phyloP scores from a whole-genome alignment of 2,113 vertebrate species.

The Oryzias melastigma region DNA sequence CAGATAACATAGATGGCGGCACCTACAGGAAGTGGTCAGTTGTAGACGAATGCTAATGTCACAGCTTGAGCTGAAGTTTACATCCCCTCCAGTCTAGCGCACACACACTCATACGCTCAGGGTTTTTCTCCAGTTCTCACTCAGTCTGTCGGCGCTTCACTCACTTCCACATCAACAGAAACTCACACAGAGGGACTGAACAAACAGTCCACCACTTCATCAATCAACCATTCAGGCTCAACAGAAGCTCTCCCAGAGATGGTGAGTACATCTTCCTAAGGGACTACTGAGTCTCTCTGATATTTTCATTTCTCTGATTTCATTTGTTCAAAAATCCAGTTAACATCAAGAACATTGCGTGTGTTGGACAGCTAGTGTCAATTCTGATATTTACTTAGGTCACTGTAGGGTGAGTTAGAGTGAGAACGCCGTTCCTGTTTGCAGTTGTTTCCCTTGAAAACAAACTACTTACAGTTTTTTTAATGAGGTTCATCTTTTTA shows the following conservation, averaged over 20 bases:
- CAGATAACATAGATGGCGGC: constrained; percentile 59
- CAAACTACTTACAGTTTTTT: neutral
- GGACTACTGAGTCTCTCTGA: neutral
- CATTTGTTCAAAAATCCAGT: neutral
- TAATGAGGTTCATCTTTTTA: constrained; percentile 9
- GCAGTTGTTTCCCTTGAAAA: no score
- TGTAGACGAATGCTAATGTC: constrained; percentile 40
- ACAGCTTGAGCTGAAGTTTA: constrained; percentile 9
- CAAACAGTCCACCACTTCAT: constrained; percentile 22
- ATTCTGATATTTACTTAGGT: neutral
- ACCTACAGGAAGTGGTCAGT: constrained; percentile 69
- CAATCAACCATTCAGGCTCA: neutral
- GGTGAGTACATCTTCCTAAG: constrained; percentile 68
- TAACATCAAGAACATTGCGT: neutral
- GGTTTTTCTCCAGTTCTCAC: constrained; percentile 16
- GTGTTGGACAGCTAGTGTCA: neutral
- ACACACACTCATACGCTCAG: constrained; percentile 22
- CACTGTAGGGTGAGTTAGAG: neutral
- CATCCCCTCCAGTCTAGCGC: constrained; percentile 16
- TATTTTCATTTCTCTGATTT: no score
- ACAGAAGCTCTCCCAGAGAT: constrained; percentile 42
- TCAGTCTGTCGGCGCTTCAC: constrained; percentile 2
- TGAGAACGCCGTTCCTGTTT: neutral
- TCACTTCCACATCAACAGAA: constrained; percentile 28
- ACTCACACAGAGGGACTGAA: constrained; percentile 23